These are phyloP conservation scores for Pollachius pollachius DNA, from an alignment of 2,113 vertebrate species.

Conservation along the genomic window DNA sequence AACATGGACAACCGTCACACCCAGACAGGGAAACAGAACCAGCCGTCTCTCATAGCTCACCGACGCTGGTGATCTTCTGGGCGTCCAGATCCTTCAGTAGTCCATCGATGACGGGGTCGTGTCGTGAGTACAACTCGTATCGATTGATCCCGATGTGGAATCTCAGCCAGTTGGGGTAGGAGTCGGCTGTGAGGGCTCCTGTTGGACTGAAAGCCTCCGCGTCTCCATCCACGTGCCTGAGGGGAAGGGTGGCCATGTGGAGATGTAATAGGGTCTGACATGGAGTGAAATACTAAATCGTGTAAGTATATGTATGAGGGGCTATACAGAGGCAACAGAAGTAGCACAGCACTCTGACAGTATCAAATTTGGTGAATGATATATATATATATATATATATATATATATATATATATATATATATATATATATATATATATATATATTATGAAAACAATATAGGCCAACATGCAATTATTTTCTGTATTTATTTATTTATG, in stretches of 20 bases:
- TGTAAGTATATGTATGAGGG: no score
- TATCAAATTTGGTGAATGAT: no score
- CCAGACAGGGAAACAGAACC: background rate
- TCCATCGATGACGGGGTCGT: conserved; percentile 87
- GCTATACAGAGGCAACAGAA: no score
- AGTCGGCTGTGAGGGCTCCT: conserved; percentile 81
- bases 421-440: no score
- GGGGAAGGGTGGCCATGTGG: background rate
- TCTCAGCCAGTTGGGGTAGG: conserved; percentile 97
- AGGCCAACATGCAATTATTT: no score
- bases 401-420: no score
- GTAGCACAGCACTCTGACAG: no score
- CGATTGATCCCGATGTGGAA: conserved; percentile 98
- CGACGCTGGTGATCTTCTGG: conserved; percentile 94
- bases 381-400: no score
- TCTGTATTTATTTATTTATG: no score
- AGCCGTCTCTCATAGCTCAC: conserved; percentile 70
- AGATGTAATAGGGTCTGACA: background rate
- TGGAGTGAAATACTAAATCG: background rate
- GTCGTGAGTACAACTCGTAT: conserved; percentile 91
- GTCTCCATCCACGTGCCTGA: conserved; percentile 84
- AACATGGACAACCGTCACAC: background rate
- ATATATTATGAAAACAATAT: no score
- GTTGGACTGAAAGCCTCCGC: conserved; percentile 82
- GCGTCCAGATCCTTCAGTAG: conserved; percentile 87